Evolutionary conservation across 2,113 vertebrate species (phyloP).

Genomic region (Bungarus multicinctus): DNA sequence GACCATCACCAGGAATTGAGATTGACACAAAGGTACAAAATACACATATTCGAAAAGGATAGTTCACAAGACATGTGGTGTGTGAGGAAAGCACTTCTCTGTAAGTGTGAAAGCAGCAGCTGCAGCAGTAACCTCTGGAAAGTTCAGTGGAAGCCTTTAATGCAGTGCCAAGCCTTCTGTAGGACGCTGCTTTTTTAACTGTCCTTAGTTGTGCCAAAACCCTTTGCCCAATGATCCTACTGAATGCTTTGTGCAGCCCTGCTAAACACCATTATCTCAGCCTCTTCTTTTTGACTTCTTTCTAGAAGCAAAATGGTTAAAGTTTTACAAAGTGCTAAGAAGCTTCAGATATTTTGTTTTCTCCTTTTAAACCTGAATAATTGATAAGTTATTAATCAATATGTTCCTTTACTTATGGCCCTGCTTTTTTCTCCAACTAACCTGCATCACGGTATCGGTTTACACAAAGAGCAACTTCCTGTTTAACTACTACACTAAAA

Average conservation of each 20-base stretch:
- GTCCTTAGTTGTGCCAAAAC: not conserved
- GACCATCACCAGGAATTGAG: not conserved
- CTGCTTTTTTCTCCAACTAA: not conserved
- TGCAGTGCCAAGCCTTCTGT: not conserved
- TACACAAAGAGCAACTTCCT: conserved; percentile 31
- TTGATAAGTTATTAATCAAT: conserved; percentile 40
- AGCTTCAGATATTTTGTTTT: conserved; percentile 14
- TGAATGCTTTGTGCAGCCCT: not conserved
- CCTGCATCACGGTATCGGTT: not conserved
- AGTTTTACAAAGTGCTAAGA: conserved; percentile 28
- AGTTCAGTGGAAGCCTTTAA: not conserved
- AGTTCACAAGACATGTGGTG: not conserved
- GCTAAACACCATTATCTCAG: not conserved
- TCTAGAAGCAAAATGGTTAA: conserved; percentile 27
- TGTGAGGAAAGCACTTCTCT: not conserved
- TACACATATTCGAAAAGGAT: not conserved
- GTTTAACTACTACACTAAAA: conserved; percentile 39
- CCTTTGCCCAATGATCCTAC: not conserved
- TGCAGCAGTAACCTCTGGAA: not conserved
- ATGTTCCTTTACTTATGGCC: conserved; percentile 1
- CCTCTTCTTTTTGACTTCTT: not conserved
- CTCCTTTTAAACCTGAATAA: conserved; percentile 40
- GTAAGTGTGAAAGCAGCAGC: not conserved
- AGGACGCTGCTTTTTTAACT: not conserved
- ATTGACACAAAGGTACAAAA: not conserved